Base-by-base conservation (phyloP, 2,888 invertebrate genomes). In the Drosophila ustulata region DNA sequence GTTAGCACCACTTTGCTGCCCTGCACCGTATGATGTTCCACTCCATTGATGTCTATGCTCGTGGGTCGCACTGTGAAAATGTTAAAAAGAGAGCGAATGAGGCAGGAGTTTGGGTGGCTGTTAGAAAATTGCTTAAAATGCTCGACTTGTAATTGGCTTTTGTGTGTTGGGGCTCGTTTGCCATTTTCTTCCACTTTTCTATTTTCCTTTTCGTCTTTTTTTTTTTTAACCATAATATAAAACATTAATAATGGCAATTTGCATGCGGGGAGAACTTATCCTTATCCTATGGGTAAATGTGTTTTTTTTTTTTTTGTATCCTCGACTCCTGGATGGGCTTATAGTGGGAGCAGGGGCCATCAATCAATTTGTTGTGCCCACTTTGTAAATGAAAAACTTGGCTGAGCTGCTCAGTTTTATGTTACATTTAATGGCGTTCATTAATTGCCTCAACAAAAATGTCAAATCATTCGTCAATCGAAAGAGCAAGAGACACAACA, bases 1-100 rank as follows among this genome's bases (percentile, higher is more conserved):
- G 95, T 94, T 71, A 98, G 94, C 58, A 95, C 94, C 58, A 98
- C 96, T 84, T 95, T 94, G 6, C 95, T 95, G 28, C 97, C 97
- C 88, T 96, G 96, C 7, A 96, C 95, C 30, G 96, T 96, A 91
- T 97, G 96, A 80, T 95, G 95, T 45, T 95, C 95, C 18, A 96
- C 95, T 3, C 97, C 97, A 28, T 94, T 94, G 82, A 98, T 94
- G 82, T 94, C 94, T 91, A 97, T 95, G 89, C 94, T 94, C 88
- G 95, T 95, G 3, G 98, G 97, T 45, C 96, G 95, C 56, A 98
- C 98, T 98, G 94, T 4, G 93, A 93, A 69, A 80, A 78, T 61
- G 67, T 82, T 74, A 64, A 71, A 78, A 49, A 67, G 65, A 62
- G 37, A 57, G 43, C 59, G 58, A 39, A 7, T 39, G 13, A 39